Evolutionary conservation across 2,797 vertebrate species (phyloP), one percentile per base, ranked within the genome.

Genomic region (Aphelocoma californica): DNA sequence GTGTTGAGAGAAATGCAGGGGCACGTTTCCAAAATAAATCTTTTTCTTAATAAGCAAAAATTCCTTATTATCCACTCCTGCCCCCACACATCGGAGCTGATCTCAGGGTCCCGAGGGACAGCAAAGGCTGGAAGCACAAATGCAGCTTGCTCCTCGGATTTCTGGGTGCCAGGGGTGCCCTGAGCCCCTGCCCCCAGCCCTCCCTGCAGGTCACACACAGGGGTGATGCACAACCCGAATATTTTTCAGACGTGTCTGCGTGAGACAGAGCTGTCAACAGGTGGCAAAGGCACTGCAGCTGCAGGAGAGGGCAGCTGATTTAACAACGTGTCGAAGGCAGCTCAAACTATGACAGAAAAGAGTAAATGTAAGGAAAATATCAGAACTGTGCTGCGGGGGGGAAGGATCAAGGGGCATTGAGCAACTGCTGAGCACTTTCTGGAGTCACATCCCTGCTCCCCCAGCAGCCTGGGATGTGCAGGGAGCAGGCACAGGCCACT

Each of bases 251-350:
- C 4, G 4, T 42, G 29, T 18, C 29, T 34, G 20, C 40, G 56
- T 11, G 45, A 72, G 64, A 6, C 75, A 50, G 74, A 57, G 56
- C 38, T 36, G 53, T 4, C 88, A 71, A 21, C 79, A 87, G 58
- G 81, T 78, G 45, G 38, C 45, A 77, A 14, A 44, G 87, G n/a
- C 10, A 0, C 64, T 48, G 38, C 17, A 4, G 65, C 73, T 65
- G 29, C n/a, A 60, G 81, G 44, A 29, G 44, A 24, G n/a, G 29
- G 18, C 31, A 19, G 58, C 48, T 12, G 54, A 3, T 7, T 8
- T 10, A 47, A 3, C 80, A 42, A 2, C 2, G 0, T 1, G n/a
- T 2, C 38, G 2, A 5, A 31, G 61, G 48, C 54, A 34, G 57
- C 51, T 54, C 19, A 2, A 21, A 44, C 40, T 42, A 0, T 2